Conservation (phyloP, 2,797 vertebrate species). For the Cercopithecus diana region DNA sequence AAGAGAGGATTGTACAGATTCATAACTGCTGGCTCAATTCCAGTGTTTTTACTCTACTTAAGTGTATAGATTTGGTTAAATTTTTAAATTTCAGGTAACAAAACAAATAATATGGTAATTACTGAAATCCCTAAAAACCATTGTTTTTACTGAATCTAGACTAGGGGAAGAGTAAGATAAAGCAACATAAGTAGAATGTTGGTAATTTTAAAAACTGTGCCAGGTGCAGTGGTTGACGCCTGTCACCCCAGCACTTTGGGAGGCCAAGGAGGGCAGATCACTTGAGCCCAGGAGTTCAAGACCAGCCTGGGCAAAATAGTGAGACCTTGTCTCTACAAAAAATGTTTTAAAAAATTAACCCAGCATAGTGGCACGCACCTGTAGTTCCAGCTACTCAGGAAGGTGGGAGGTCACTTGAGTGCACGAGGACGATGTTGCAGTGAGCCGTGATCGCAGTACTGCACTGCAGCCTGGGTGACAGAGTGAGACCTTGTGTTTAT, state of each 20-base stretch:
- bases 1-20: background rate
- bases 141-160: background rate
- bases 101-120: background rate
- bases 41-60: background rate
- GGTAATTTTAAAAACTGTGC: background rate
- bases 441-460: background rate
- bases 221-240: background rate
- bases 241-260: too few species aligned
- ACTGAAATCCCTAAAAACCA: background rate
- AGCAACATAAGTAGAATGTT: background rate
- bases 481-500: background rate
- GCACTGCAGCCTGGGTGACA: background rate
- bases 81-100: conserved; percentile 34
- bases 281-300: too few species aligned
- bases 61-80: background rate
- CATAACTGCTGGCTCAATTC: background rate
- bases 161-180: background rate
- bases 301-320: too few species aligned
- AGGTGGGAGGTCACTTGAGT: background rate
- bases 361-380: background rate
- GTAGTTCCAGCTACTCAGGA: background rate
- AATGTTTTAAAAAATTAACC: too few species aligned
- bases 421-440: background rate
- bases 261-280: too few species aligned
- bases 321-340: too few species aligned